Evolutionary conservation across 2,113 vertebrate genomes (phyloP).

Genomic region (Casuarius casuarius): DNA sequence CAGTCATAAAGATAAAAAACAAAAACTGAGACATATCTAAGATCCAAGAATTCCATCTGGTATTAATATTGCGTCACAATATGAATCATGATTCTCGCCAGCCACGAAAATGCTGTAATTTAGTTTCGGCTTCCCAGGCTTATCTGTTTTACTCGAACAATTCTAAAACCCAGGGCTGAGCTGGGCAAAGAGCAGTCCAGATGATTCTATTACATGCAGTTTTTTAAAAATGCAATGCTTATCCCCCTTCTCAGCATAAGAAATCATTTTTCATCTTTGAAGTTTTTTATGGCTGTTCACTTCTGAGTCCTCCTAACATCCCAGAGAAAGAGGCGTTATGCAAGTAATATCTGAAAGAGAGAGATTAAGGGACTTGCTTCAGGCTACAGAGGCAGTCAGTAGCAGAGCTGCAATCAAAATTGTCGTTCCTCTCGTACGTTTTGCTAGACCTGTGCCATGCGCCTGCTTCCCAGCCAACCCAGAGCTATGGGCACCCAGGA

Average conservation of each 20-base stretch:
- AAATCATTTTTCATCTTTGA: neutral
- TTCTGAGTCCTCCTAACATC: neutral
- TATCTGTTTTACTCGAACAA: neutral
- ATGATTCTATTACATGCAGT: accelerated
- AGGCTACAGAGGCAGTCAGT: neutral
- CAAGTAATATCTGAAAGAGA: neutral
- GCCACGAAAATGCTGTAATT: neutral
- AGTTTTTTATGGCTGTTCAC: neutral
- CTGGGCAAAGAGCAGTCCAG: neutral
- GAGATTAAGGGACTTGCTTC: neutral
- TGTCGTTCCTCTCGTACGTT: neutral
- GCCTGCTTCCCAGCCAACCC: neutral
- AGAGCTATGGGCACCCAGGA: neutral
- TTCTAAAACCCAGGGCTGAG: neutral
- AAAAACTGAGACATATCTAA: neutral
- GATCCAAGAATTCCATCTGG: neutral
- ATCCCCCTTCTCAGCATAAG: neutral
- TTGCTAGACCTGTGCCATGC: neutral
- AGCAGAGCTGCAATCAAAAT: neutral
- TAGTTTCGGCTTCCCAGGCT: neutral
- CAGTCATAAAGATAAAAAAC: neutral
- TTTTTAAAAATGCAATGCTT: neutral
- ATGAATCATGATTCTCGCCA: neutral
- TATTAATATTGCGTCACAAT: neutral
- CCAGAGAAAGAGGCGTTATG: neutral